These are phyloP conservation scores for Pelodiscus sinensis DNA, from an alignment of 2,113 vertebrate species.

Conservation along the genomic window DNA sequence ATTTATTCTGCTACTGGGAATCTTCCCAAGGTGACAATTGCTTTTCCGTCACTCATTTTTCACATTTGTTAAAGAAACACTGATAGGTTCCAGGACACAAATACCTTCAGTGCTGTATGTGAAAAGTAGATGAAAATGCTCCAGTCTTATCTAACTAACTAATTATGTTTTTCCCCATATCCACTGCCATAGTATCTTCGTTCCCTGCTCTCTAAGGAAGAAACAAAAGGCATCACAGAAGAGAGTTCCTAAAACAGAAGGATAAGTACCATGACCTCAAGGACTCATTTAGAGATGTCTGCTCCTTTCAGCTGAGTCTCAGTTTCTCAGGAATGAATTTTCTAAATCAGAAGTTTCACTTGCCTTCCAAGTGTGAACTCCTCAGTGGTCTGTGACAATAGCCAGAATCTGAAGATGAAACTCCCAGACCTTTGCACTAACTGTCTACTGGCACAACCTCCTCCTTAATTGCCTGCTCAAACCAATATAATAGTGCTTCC, in stretches of 20 bases:
- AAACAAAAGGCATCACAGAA: not conserved
- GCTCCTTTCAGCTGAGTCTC: not conserved
- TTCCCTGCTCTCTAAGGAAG: not conserved
- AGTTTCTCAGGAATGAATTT: not conserved
- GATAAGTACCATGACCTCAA: not conserved
- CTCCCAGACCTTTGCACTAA: not conserved
- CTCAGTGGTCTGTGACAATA: not conserved
- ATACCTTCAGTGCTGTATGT: not conserved
- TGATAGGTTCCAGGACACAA: fast-evolving
- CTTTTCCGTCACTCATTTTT: not conserved
- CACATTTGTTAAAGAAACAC: not conserved
- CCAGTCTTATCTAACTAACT: no score
- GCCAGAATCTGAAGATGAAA: not conserved
- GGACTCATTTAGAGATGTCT: not conserved
- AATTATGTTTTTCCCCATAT: not conserved
- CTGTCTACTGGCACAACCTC: not conserved
- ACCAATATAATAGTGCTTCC: not conserved
- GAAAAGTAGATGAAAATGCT: not conserved
- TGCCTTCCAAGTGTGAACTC: not conserved
- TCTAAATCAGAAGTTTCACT: not conserved
- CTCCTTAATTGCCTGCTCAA: not conserved
- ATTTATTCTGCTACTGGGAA: fast-evolving
- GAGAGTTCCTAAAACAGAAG: not conserved
- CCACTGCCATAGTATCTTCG: not conserved
- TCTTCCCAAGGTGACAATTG: fast-evolving